These are phyloP conservation scores for Papilio helenus DNA, from an alignment of 1,140 invertebrate species.

Conservation along the genomic window DNA sequence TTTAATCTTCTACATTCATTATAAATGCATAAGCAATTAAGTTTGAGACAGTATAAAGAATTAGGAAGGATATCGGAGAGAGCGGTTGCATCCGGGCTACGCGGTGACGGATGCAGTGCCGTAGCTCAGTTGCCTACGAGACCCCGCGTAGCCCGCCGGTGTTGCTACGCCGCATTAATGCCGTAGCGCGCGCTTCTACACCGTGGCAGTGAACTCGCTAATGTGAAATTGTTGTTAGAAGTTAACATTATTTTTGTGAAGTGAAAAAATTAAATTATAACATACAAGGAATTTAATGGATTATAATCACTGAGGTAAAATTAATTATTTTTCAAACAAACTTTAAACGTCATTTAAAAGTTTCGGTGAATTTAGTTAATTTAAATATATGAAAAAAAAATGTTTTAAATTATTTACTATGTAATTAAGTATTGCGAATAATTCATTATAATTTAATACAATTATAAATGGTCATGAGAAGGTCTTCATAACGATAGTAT, in stretches of 20 bases:
- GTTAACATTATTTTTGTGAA: constrained; percentile 34
- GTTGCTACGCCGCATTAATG: constrained; percentile 13
- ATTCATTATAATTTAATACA: too few species aligned
- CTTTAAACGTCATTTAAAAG: neutral
- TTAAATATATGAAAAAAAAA: neutral
- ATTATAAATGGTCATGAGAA: too few species aligned
- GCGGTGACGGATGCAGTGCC: constrained; percentile 47
- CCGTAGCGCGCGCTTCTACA: constrained; percentile 27
- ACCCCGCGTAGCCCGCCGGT: constrained; percentile 42
- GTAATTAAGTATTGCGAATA: too few species aligned
- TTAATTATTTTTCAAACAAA: neutral
- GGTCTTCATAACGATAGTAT: too few species aligned
- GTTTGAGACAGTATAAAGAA: constrained; percentile 46
- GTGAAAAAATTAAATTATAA: constrained; percentile 14
- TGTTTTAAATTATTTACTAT: too few species aligned
- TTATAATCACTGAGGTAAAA: neutral
- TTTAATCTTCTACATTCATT: constrained; percentile 38
- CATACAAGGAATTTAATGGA: constrained; percentile 18
- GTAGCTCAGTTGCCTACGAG: constrained; percentile 51
- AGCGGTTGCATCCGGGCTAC: constrained; percentile 45
- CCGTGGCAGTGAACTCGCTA: neutral
- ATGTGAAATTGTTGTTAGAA: constrained; percentile 8
- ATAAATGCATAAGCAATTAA: constrained; percentile 53
- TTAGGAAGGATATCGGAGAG: constrained; percentile 40
- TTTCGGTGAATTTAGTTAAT: neutral